Percentiles rank a stretch among this genome's conserved stretches.
phyloP scores from a whole-genome alignment of 2,113 vertebrate species.

The Tor tambroides region DNA sequence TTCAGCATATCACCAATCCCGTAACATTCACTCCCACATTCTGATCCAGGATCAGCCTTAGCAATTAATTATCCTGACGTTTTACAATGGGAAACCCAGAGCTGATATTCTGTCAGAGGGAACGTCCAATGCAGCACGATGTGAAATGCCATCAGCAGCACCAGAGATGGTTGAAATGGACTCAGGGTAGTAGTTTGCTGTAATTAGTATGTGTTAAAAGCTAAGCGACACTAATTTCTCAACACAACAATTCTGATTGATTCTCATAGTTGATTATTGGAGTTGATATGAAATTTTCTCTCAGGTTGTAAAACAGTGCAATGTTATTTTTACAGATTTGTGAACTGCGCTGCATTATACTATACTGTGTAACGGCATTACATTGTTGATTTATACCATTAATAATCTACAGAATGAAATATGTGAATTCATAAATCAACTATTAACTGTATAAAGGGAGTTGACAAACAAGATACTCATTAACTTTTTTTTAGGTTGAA shows the following conservation, averaged over 20 bases:
- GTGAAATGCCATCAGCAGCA: neutral
- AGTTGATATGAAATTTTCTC: neutral
- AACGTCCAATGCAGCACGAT: neutral
- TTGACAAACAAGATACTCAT: neutral
- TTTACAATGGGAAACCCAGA: neutral
- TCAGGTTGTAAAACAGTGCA: constrained; percentile 24
- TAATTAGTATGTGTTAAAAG: neutral
- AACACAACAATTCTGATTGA: neutral
- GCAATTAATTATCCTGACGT: neutral
- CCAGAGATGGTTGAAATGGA: neutral
- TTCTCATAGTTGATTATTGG: neutral
- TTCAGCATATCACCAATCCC: constrained; percentile 54
- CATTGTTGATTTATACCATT: neutral
- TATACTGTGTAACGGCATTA: neutral
- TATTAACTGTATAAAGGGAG: neutral
- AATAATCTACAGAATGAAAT: neutral
- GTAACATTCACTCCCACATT: neutral
- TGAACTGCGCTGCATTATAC: neutral
- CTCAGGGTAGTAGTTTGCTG: neutral
- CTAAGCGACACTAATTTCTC: neutral
- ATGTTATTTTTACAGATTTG: neutral
- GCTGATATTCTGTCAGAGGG: neutral
- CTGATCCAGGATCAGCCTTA: neutral
- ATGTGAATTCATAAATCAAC: neutral
- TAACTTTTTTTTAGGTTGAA: neutral